phyloP scores from a whole-genome alignment of 2,113 vertebrate species.

The Burhinus oedicnemus region DNA sequence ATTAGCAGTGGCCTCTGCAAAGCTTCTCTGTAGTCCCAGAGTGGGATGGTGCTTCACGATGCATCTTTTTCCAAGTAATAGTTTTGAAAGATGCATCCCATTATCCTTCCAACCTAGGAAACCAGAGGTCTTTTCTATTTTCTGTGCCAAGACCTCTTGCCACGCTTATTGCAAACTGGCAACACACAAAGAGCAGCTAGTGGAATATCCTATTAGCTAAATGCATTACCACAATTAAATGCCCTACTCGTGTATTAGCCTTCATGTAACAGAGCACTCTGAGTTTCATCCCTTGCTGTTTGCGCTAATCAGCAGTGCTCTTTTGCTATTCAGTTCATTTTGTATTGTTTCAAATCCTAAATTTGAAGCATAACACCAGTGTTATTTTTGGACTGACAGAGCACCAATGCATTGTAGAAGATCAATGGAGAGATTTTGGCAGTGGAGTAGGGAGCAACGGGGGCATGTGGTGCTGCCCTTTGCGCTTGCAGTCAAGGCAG shows the following conservation, averaged over 20 bases:
- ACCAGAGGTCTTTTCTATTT: not conserved
- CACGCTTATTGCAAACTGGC: not conserved
- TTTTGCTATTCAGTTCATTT: not conserved
- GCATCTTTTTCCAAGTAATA: not conserved
- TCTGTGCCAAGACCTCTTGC: not conserved
- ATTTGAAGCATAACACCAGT: not conserved
- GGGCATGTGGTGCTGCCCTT: not conserved
- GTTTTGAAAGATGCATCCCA: not conserved
- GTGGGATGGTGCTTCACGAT: not conserved
- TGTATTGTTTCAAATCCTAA: slow-evolving; percentile 22
- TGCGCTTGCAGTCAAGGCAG: not conserved
- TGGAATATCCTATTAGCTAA: not conserved
- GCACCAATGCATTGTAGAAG: not conserved
- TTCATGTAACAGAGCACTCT: not conserved
- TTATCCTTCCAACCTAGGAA: not conserved
- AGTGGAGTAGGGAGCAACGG: not conserved
- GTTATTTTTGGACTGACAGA: slow-evolving; percentile 30
- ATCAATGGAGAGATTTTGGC: slow-evolving; percentile 1
- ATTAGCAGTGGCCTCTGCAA: not conserved
- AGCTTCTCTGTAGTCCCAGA: not conserved
- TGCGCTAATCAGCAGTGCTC: not conserved
- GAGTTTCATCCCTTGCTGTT: not conserved
- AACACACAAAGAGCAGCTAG: not conserved
- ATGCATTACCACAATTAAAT: not conserved
- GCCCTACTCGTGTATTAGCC: not conserved